phyloP scores from a whole-genome alignment of 1,140 invertebrate species.

The Bathynomus jamesi region DNA sequence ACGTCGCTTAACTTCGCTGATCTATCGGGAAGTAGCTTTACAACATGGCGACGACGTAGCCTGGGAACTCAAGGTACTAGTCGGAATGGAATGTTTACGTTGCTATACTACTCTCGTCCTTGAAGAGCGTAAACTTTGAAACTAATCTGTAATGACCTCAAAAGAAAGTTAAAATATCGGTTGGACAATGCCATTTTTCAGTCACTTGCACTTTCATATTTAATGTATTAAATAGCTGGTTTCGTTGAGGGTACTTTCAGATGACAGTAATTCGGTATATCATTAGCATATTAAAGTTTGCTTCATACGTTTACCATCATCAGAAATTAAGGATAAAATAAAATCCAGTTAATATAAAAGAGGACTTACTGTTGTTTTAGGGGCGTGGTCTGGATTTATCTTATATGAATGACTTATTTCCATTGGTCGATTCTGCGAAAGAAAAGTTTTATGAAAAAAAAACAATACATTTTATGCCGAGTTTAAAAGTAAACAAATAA shows the following conservation, averaged over 20 bases:
- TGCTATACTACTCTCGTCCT: too few relatives aligned
- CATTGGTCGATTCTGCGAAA: constrained; percentile 2
- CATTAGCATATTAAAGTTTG: background rate
- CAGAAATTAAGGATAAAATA: background rate
- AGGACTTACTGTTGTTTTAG: constrained; percentile 63
- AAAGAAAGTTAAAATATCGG: too few relatives aligned
- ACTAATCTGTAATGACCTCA: too few relatives aligned
- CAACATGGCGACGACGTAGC: too few relatives aligned
- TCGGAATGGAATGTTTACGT: too few relatives aligned
- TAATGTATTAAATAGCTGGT: background rate
- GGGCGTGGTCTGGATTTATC: constrained; percentile 58
- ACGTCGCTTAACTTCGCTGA: too few relatives aligned
- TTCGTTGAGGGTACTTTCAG: background rate
- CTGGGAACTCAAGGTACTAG: too few relatives aligned
- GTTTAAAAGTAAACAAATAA: background rate
- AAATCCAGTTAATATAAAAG: background rate
- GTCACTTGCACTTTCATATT: too few relatives aligned
- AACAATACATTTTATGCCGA: background rate
- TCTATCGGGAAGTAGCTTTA: too few relatives aligned
- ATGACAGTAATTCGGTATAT: background rate
- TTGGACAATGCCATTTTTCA: too few relatives aligned
- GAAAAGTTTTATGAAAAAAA: background rate
- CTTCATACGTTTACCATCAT: background rate
- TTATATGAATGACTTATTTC: constrained; percentile 40
- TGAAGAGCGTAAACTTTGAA: too few relatives aligned